Conservation (phyloP, 2,797 vertebrate species). For the Melanotaenia boesemani region DNA sequence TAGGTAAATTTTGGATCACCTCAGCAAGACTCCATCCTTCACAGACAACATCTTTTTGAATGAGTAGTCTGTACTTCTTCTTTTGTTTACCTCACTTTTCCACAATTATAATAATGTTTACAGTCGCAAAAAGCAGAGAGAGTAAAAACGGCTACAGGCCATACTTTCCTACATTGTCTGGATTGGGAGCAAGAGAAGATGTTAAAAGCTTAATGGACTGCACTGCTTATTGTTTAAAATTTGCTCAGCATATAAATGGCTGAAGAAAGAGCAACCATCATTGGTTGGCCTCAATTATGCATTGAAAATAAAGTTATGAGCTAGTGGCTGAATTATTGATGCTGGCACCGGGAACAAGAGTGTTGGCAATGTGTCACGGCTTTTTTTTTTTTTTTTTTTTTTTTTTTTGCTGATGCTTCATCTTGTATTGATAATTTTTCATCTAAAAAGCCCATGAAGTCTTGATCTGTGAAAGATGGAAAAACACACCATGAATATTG, state of each 20-base stretch:
- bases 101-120: slow-evolving; percentile 43
- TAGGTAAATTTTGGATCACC: not conserved
- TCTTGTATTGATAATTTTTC: slow-evolving; percentile 81
- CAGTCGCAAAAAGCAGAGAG: slow-evolving; percentile 12
- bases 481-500: slow-evolving; percentile 75
- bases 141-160: slow-evolving; percentile 19
- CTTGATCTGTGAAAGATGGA: slow-evolving; percentile 81
- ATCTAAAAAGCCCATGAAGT: slow-evolving; percentile 78
- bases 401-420: slow-evolving; percentile 77
- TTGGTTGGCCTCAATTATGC: slow-evolving; percentile 79
- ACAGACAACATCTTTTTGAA: slow-evolving; percentile 65
- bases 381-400: slow-evolving; percentile 33
- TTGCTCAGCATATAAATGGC: slow-evolving; percentile 73
- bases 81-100: slow-evolving; percentile 58
- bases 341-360: slow-evolving; percentile 75
- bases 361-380: slow-evolving; percentile 75
- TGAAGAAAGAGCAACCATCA: slow-evolving; percentile 49
- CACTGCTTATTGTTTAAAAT: slow-evolving; percentile 79
- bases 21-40: slow-evolving; percentile 58
- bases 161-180: slow-evolving; percentile 37
- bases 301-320: slow-evolving; percentile 84
- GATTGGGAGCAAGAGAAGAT: slow-evolving; percentile 46
- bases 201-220: slow-evolving; percentile 76
- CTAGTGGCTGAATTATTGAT: slow-evolving; percentile 82
- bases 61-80: slow-evolving; percentile 45